phyloP scores from a whole-genome alignment of 2,888 invertebrate species.

The Troides aeacus region DNA sequence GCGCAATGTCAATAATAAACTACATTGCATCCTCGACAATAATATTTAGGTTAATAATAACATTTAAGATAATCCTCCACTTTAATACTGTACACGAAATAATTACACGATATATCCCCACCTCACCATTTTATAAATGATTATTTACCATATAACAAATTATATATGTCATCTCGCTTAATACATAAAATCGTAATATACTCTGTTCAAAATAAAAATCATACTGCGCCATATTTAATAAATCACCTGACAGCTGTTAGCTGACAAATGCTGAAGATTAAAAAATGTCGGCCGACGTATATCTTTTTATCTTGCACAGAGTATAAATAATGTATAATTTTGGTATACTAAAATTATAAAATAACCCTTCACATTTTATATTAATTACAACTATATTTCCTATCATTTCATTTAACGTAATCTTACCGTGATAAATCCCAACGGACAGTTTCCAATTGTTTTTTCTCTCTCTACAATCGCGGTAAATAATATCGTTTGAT shows the following conservation, averaged over 20 bases:
- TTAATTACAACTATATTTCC: neutral
- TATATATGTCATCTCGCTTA: conserved; percentile 21
- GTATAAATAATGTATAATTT: conserved; percentile 6
- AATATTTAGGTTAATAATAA: conserved; percentile 6
- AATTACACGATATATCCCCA: neutral
- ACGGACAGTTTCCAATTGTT: too few species aligned
- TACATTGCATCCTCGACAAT: conserved; percentile 3
- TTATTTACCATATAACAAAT: conserved; percentile 26
- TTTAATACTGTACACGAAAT: conserved; percentile 25
- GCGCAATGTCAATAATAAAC: neutral
- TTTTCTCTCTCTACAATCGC: too few species aligned
- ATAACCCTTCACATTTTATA: conserved; percentile 5
- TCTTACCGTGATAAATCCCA: too few species aligned
- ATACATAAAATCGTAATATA: conserved; percentile 12
- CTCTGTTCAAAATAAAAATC: conserved; percentile 9
- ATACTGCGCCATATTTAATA: neutral
- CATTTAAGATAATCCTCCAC: conserved; percentile 23
- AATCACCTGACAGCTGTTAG: neutral
- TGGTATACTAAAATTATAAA: conserved; percentile 17
- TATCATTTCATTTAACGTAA: too few species aligned
- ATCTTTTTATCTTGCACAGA: conserved; percentile 9
- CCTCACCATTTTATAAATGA: conserved; percentile 9
- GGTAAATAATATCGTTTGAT: too few species aligned
- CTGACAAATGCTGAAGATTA: neutral
- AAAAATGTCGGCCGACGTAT: neutral